phyloP scores from a whole-genome alignment of 1,140 invertebrate species.

The Liolophura sinensis region DNA sequence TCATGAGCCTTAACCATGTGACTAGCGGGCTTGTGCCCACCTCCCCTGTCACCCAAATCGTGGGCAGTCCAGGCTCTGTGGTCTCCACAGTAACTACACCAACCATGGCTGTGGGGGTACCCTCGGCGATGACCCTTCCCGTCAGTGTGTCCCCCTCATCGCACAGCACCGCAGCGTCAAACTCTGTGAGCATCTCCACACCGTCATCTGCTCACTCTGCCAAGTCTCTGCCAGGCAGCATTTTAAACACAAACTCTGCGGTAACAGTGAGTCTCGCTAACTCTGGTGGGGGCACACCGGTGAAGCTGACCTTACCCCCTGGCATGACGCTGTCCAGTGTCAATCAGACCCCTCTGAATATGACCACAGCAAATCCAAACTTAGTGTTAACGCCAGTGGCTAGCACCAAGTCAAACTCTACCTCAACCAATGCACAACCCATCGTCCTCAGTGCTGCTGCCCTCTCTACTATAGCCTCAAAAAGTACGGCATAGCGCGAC shows the following conservation, averaged over 20 bases:
- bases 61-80: neutral
- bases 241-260: neutral
- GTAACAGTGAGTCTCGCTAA: conserved; percentile 1
- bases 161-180: neutral
- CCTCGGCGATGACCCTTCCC: neutral
- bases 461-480: too few relatives aligned
- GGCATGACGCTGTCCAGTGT: conserved; percentile 1
- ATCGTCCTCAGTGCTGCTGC: too few relatives aligned
- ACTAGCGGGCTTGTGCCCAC: neutral
- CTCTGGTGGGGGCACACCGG: neutral
- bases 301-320: conserved; percentile 3
- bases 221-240: neutral
- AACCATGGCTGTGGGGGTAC: neutral
- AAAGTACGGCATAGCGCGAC: too few relatives aligned
- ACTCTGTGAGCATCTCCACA: neutral
- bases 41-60: neutral
- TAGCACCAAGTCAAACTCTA: neutral
- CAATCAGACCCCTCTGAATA: conserved; percentile 5
- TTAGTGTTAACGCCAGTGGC: neutral
- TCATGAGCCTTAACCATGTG: conserved; percentile 4
- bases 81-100: neutral
- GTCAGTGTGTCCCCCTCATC: neutral
- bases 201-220: neutral
- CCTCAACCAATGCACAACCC: too few relatives aligned
- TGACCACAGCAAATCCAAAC: conserved; percentile 8